A percentile compares a stretch with the other conserved stretches of the same genome.
phyloP scores from a whole-genome alignment of 1,140 invertebrate species.

The Trinorchestia longiramus region DNA sequence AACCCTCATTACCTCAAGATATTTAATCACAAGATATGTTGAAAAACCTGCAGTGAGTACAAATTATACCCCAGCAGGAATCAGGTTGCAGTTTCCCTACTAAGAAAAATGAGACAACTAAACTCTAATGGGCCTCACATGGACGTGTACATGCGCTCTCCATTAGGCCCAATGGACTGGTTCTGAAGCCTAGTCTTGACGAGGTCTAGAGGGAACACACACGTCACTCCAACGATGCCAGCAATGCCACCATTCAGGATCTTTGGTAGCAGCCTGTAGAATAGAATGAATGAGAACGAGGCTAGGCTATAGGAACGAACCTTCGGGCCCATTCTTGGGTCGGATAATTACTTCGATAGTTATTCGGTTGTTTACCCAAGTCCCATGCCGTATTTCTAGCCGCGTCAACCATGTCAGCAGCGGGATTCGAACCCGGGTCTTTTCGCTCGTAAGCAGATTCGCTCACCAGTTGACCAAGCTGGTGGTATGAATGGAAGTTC shows the following conservation, averaged over 20 bases:
- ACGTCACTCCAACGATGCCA: conserved; percentile 98
- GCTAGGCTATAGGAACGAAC: too few relatives aligned
- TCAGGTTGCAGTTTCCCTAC: not conserved
- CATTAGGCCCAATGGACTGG: conserved; percentile 82
- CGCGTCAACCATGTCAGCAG: too few relatives aligned
- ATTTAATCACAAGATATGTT: not conserved
- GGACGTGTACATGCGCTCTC: conserved; percentile 90
- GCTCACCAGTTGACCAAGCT: too few relatives aligned
- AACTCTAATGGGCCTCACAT: too few relatives aligned
- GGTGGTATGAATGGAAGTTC: too few relatives aligned
- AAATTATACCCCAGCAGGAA: not conserved
- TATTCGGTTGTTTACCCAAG: too few relatives aligned
- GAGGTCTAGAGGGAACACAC: conserved; percentile 97
- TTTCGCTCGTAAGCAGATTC: too few relatives aligned
- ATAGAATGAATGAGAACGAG: too few relatives aligned
- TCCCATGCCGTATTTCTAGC: too few relatives aligned
- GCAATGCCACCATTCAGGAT: conserved; percentile 99
- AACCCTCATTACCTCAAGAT: not conserved
- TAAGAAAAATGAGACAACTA: not conserved
- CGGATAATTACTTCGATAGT: too few relatives aligned
- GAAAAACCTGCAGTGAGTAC: not conserved
- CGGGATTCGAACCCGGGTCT: too few relatives aligned
- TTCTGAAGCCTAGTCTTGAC: conserved; percentile 98
- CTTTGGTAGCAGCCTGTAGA: conserved; percentile 90
- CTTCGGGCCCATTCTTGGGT: too few relatives aligned